Conservation (phyloP, 2,797 vertebrate species). For the Neopelma chrysocephalum region DNA sequence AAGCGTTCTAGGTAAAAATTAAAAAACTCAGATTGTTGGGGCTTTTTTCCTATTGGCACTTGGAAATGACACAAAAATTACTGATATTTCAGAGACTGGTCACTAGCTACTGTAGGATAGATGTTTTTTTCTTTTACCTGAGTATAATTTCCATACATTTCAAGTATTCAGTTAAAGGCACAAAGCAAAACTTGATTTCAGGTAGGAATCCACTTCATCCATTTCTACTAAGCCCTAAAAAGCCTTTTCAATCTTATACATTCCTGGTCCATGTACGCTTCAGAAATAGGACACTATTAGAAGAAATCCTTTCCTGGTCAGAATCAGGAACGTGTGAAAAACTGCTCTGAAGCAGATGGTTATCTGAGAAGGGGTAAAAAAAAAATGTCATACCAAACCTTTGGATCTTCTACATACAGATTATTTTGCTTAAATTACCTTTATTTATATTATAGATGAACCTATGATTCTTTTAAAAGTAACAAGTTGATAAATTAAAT, state of each 20-base stretch:
- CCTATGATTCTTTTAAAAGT: not conserved
- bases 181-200: not conserved
- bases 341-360: conserved; percentile 20
- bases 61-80: not conserved
- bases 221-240: conserved; percentile 10
- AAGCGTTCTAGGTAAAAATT: not conserved
- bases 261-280: not conserved
- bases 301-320: conserved; percentile 24
- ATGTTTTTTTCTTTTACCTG: not conserved
- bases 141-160: not conserved
- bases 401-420: not conserved
- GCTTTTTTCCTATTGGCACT: not conserved
- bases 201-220: not conserved
- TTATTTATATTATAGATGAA: not conserved
- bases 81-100: not conserved
- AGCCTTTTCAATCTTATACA: not conserved
- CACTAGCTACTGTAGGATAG: not conserved
- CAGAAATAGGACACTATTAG: conserved; percentile 27
- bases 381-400: not conserved
- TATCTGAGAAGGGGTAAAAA: not conserved
- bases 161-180: not conserved
- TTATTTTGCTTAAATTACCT: not conserved
- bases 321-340: conserved; percentile 14
- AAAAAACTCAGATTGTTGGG: not conserved
- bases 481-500: not conserved